These are phyloP conservation scores for Mechanitis messenoides DNA, from an alignment of 2,888 invertebrate genomes.

Conservation along the genomic window DNA sequence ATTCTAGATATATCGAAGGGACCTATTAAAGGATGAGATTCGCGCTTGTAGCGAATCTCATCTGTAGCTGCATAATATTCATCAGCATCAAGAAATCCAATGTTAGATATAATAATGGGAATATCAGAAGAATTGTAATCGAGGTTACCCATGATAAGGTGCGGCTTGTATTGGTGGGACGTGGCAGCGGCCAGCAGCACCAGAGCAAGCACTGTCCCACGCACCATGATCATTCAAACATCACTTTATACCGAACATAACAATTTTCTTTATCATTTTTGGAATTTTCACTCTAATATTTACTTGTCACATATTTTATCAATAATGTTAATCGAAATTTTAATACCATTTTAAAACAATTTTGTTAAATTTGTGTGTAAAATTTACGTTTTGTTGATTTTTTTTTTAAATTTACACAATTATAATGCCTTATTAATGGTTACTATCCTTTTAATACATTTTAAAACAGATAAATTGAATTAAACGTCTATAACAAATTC, in stretches of 20 bases:
- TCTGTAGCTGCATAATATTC: constrained; percentile 20
- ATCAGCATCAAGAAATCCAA: constrained; percentile 17
- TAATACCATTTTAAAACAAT: too few species aligned
- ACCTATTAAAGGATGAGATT: constrained; percentile 52
- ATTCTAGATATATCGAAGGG: constrained; percentile 58
- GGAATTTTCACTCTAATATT: too few species aligned
- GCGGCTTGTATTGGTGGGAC: constrained; percentile 17
- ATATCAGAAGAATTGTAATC: constrained; percentile 13
- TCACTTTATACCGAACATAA: not conserved
- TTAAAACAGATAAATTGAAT: too few species aligned
- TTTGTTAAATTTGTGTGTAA: too few species aligned
- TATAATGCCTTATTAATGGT: too few species aligned
- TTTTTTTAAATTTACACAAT: too few species aligned
- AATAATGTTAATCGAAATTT: too few species aligned
- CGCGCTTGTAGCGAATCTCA: constrained; percentile 34
- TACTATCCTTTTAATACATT: too few species aligned
- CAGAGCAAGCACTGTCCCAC: constrained; percentile 25
- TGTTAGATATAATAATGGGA: constrained; percentile 10
- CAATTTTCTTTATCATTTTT: too few species aligned
- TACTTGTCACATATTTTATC: too few species aligned
- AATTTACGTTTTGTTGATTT: too few species aligned
- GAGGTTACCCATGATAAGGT: not conserved
- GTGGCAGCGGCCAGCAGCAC: constrained; percentile 22
- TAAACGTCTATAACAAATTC: not conserved
- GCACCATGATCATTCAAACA: constrained; percentile 24